These are phyloP conservation scores for Rhizoglyphus robini DNA, from an alignment of 1,140 invertebrate genomes.

Conservation along the genomic window DNA sequence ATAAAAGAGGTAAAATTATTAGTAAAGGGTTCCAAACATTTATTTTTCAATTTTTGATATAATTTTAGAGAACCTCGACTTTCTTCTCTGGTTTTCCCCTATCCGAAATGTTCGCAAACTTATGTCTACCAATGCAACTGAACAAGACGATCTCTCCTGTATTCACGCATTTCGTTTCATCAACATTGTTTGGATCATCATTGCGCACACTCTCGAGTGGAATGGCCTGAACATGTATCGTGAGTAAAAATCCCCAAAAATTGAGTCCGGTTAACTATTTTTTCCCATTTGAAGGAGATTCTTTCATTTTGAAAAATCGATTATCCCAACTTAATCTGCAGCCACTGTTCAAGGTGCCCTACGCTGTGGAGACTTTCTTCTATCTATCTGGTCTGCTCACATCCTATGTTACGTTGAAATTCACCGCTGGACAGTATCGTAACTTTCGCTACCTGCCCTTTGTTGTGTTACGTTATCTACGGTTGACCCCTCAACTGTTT, in stretches of 20 bases:
- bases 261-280: too few relatives aligned
- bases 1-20: neutral
- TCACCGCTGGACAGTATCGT: constrained; percentile 18
- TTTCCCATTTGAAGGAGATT: neutral
- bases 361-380: constrained; percentile 21
- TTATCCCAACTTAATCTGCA: neutral
- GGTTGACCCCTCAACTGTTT: constrained; percentile 28
- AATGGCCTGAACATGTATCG: constrained; percentile 38
- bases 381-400: constrained; percentile 26
- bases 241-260: neutral
- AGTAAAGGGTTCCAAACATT: too few relatives aligned
- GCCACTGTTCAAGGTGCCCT: constrained; percentile 1
- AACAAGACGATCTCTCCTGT: neutral
- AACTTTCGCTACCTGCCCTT: constrained; percentile 24
- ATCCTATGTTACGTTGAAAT: constrained; percentile 21
- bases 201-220: constrained; percentile 32
- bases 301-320: neutral
- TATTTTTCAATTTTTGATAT: too few relatives aligned
- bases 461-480: constrained; percentile 26
- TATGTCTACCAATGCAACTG: neutral
- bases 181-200: constrained; percentile 28
- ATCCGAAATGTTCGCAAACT: neutral
- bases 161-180: constrained; percentile 29
- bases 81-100: neutral
- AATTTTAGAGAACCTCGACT: too few relatives aligned